Evolutionary conservation across 2,888 invertebrate genomes (phyloP).

Genomic region (Omphaloscelis lunosa): DNA sequence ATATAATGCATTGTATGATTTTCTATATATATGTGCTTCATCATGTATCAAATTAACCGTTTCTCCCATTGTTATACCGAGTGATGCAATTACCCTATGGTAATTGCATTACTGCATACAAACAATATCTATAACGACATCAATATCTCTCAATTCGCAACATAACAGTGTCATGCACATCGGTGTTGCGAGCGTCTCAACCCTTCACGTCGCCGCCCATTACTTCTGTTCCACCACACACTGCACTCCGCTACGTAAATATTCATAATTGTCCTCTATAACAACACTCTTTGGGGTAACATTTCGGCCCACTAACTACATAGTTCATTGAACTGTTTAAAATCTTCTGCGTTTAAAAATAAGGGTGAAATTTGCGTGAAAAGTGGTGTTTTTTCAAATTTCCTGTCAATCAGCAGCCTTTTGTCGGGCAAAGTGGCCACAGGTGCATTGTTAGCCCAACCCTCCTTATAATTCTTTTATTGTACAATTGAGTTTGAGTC

Average conservation of each 20-base stretch:
- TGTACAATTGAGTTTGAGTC: constrained; percentile 64
- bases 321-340: constrained; percentile 54
- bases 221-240: constrained; percentile 81
- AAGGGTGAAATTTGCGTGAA: constrained; percentile 61
- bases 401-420: constrained; percentile 75
- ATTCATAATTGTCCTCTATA: constrained; percentile 80
- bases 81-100: constrained; percentile 53
- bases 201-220: constrained; percentile 80
- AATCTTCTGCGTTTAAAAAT: constrained; percentile 54
- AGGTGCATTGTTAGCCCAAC: constrained; percentile 77
- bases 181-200: constrained; percentile 69
- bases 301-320: constrained; percentile 59
- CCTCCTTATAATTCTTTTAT: constrained; percentile 66
- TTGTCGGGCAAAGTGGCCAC: constrained; percentile 77
- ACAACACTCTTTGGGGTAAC: constrained; percentile 74
- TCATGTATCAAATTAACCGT: not conserved
- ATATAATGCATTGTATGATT: not conserved
- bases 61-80: constrained; percentile 11
- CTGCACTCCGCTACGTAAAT: constrained; percentile 81
- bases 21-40: not conserved
- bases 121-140: constrained; percentile 57
- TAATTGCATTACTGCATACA: too few relatives aligned
- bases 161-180: constrained; percentile 59
- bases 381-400: constrained; percentile 61
- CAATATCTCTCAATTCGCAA: constrained; percentile 63